Evolutionary conservation across 2,113 vertebrate genomes (phyloP).

Genomic region (Scartelaos histophorus): DNA sequence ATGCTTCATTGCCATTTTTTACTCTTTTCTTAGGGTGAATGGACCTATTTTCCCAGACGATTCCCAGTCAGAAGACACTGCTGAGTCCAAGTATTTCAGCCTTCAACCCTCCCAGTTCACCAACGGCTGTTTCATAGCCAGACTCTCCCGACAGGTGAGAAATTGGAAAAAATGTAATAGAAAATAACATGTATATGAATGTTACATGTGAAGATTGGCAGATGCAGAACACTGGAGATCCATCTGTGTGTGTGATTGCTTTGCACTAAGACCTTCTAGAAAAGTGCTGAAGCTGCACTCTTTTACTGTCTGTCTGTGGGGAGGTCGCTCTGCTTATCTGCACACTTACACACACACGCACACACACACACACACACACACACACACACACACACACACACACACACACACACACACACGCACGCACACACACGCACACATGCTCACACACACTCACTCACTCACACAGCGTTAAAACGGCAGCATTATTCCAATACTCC

Average conservation of each 20-base stretch:
- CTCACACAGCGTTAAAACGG: slow-evolving; percentile 26
- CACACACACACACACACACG: not conserved
- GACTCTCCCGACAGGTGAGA: slow-evolving; percentile 87
- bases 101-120: slow-evolving; percentile 79
- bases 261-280: slow-evolving; percentile 50
- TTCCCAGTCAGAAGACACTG: slow-evolving; percentile 47
- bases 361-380: slow-evolving; percentile 12
- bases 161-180: not conserved
- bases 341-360: not conserved
- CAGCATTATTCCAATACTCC: slow-evolving; percentile 52
- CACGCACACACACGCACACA: slow-evolving; percentile 5
- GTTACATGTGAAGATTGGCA: slow-evolving; percentile 19
- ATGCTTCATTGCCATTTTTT: not conserved
- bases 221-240: not conserved
- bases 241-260: slow-evolving; percentile 41
- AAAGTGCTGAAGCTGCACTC: slow-evolving; percentile 61
- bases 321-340: slow-evolving; percentile 45
- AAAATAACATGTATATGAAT: slow-evolving; percentile 10
- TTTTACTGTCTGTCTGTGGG: slow-evolving; percentile 61
- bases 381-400: slow-evolving; percentile 21
- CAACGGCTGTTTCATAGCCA: slow-evolving; percentile 89
- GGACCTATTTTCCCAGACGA: slow-evolving; percentile 79
- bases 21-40: slow-evolving; percentile 74
- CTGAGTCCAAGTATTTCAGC: slow-evolving; percentile 80
- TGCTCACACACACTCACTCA: slow-evolving; percentile 18